These are phyloP conservation scores for Ceryle rudis DNA, from an alignment of 2,797 vertebrate species.

Conservation along the genomic window DNA sequence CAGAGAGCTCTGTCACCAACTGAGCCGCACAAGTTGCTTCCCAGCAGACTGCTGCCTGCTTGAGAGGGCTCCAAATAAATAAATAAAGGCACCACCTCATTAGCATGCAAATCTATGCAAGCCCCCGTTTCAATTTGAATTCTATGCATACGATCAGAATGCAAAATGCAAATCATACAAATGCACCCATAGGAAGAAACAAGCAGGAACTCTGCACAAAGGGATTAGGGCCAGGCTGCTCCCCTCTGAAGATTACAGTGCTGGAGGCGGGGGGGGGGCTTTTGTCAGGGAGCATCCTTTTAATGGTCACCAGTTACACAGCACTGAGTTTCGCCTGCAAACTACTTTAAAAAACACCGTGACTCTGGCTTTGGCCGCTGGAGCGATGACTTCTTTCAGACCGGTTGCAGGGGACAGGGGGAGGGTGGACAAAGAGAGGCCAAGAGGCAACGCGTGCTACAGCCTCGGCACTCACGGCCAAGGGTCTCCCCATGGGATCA, in stretches of 20 bases:
- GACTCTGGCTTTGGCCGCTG: background rate
- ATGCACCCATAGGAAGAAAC: slow-evolving; percentile 78
- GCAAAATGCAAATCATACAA: slow-evolving; percentile 84
- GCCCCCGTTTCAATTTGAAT: slow-evolving; percentile 80
- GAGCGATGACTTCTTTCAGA: rapidly evolving
- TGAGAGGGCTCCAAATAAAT: slow-evolving; percentile 71
- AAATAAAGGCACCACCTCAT: slow-evolving; percentile 68
- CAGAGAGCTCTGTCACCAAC: background rate
- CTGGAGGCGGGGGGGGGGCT: background rate
- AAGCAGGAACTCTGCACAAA: slow-evolving; percentile 78
- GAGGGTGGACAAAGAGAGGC: rapidly evolving
- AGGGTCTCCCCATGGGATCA: background rate
- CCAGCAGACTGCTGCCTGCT: slow-evolving; percentile 26
- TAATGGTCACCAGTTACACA: background rate
- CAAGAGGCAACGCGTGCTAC: background rate
- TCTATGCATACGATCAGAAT: slow-evolving; percentile 80
- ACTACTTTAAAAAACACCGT: background rate
- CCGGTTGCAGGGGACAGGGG: background rate
- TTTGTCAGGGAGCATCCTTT: background rate
- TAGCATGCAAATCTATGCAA: slow-evolving; percentile 84
- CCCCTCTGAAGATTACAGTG: background rate
- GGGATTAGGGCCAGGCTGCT: slow-evolving; percentile 72
- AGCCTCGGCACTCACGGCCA: rapidly evolving
- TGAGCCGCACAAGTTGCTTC: background rate
- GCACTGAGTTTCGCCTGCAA: slow-evolving; percentile 5